A percentile compares a stretch with the other conserved stretches of the same genome.
phyloP scores from a whole-genome alignment of 2,797 vertebrate species.

The Gobionotothen gibberifrons region DNA sequence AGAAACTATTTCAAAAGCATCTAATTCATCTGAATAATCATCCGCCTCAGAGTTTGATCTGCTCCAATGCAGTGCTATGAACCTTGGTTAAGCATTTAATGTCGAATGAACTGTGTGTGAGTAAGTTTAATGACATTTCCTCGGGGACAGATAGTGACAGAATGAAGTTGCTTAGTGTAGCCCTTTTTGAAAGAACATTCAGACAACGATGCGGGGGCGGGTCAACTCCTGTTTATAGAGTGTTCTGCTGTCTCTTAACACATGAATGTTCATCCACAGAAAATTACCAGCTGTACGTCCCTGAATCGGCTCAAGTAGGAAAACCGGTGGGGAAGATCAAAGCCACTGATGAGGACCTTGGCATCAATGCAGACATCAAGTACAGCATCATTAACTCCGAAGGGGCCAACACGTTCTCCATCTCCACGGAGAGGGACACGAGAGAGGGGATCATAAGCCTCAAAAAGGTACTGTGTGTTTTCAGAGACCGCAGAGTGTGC shows the following conservation, averaged over 20 bases:
- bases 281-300: conserved; percentile 96
- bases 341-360: conserved; percentile 95
- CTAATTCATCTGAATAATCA: conserved; percentile 63
- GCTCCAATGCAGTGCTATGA: conserved; percentile 48
- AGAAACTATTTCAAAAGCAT: conserved; percentile 57
- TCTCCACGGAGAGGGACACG: conserved; percentile 93
- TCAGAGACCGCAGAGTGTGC: background rate
- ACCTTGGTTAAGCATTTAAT: conserved; percentile 58
- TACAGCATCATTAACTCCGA: conserved; percentile 96
- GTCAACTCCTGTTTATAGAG: conserved; percentile 19
- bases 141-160: conserved; percentile 54
- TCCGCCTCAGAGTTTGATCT: conserved; percentile 52
- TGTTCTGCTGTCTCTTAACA: conserved; percentile 15
- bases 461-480: conserved; percentile 86
- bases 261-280: conserved; percentile 80
- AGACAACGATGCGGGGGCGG: conserved; percentile 24
- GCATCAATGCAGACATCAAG: conserved; percentile 95
- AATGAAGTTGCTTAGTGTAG: conserved; percentile 59
- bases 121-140: conserved; percentile 71
- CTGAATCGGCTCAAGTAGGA: conserved; percentile 96
- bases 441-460: conserved; percentile 94
- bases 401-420: conserved; percentile 90
- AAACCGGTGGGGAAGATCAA: conserved; percentile 98
- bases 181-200: conserved; percentile 34
- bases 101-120: conserved; percentile 55